A percentile compares a stretch with the other conserved stretches of the same genome.
phyloP scores from a whole-genome alignment of 2,888 invertebrate species.

The Dynastes tityus region DNA sequence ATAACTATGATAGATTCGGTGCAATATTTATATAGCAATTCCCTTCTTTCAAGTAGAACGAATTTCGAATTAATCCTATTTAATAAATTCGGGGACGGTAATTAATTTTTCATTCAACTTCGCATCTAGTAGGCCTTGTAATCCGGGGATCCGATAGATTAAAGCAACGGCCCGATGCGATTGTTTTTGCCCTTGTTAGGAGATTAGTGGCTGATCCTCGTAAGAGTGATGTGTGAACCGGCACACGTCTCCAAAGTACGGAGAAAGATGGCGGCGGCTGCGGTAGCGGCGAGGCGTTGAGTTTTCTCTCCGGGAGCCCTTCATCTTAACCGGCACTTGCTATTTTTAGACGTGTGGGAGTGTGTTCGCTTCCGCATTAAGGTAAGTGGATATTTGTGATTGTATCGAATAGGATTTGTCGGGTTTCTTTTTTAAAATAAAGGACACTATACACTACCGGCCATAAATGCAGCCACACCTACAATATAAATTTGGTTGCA shows the following conservation, averaged over 20 bases:
- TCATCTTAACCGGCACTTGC: neutral
- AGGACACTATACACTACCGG: neutral
- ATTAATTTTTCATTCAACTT: slow-evolving; percentile 56
- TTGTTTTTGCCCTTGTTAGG: slow-evolving; percentile 70
- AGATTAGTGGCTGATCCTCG: slow-evolving; percentile 69
- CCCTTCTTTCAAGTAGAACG: neutral
- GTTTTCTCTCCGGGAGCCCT: neutral
- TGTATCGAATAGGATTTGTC: slow-evolving; percentile 9
- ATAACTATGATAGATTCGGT: neutral
- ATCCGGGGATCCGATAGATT: slow-evolving; percentile 59
- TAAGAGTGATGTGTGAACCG: slow-evolving; percentile 70
- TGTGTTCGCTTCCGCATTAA: neutral
- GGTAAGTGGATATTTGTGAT: slow-evolving; percentile 13
- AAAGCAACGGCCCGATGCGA: slow-evolving; percentile 62
- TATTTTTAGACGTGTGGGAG: slow-evolving; percentile 13
- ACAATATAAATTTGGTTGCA: too few species aligned
- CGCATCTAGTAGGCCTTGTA: slow-evolving; percentile 56
- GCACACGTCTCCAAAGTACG: slow-evolving; percentile 59
- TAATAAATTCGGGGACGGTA: slow-evolving; percentile 48
- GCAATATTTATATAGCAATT: too few species aligned
- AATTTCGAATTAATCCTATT: slow-evolving; percentile 45
- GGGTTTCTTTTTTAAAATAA: neutral
- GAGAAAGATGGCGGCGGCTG: slow-evolving; percentile 34
- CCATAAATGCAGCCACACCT: too few species aligned
- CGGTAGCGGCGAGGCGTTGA: neutral